Evolutionary conservation across 2,113 vertebrate species (phyloP).

Genomic region (Cyanoramphus novaezelandiae): DNA sequence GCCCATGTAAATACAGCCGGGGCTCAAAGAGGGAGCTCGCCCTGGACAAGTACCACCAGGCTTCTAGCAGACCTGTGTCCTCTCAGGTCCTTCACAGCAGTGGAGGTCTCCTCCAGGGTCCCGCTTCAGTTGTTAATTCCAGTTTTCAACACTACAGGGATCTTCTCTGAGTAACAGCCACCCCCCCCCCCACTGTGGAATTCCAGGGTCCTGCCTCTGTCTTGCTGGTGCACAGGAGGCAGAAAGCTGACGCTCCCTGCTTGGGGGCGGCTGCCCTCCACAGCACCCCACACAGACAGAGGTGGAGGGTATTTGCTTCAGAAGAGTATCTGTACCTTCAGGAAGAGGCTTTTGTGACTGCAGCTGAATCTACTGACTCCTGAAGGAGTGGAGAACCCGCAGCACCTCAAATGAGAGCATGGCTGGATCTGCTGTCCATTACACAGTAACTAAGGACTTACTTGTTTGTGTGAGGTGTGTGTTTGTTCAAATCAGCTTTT

Average conservation of each 20-base stretch:
- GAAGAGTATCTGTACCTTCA: neutral
- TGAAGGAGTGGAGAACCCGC: neutral
- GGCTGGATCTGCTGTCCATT: neutral
- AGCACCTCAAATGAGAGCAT: neutral
- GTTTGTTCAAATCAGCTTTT: neutral
- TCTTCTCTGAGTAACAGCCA: neutral
- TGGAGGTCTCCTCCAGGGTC: neutral
- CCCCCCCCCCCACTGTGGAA: rapidly evolving
- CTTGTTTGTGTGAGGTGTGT: neutral
- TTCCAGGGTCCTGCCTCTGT: neutral
- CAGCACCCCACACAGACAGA: neutral
- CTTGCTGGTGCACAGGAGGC: neutral
- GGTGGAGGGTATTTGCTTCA: neutral
- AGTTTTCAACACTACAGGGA: neutral
- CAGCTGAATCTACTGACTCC: neutral
- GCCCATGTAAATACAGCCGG: neutral
- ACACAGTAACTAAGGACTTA: neutral
- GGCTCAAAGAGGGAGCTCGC: neutral
- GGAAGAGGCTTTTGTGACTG: neutral
- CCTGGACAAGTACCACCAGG: neutral
- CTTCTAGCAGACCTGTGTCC: neutral
- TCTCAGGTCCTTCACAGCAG: neutral
- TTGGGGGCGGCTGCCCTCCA: neutral
- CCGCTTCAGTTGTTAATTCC: neutral
- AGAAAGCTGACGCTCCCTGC: neutral